A percentile compares a stretch with the other conserved stretches of the same genome.
These are phyloP conservation scores for Melanotaenia maccullochi DNA, from an alignment of 2,797 vertebrate species.

Conservation along the genomic window DNA sequence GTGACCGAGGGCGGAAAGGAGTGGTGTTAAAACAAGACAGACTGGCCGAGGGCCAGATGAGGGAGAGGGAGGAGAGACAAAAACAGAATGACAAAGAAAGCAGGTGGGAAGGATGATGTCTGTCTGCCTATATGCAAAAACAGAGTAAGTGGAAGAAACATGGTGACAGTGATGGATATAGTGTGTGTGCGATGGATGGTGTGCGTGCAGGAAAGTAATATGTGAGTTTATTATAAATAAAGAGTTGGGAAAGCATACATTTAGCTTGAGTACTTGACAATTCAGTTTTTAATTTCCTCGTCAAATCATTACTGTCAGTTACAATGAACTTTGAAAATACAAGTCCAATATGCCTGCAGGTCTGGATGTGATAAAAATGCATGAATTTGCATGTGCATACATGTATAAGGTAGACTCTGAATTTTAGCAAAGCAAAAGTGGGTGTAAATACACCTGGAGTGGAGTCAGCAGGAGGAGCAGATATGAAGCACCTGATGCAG, in stretches of 20 bases:
- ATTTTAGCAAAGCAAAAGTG: conserved; percentile 47
- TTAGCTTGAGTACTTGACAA: conserved; percentile 17
- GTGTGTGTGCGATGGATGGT: background rate
- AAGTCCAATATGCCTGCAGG: background rate
- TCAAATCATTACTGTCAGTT: conserved; percentile 11
- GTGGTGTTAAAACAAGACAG: conserved; percentile 56
- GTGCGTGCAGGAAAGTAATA: conserved; percentile 6
- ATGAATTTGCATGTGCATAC: background rate
- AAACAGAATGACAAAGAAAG: conserved; percentile 38
- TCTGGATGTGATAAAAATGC: conserved; percentile 27
- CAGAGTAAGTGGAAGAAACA: conserved; percentile 18
- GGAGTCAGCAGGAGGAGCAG: conserved; percentile 47
- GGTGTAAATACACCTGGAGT: conserved; percentile 52
- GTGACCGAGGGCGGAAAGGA: conserved; percentile 32
- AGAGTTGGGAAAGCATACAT: background rate
- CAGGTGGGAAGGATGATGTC: conserved; percentile 47
- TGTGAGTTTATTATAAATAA: conserved; percentile 7
- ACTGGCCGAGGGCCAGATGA: conserved; percentile 44
- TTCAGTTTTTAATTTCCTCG: conserved; percentile 37
- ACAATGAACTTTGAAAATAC: background rate
- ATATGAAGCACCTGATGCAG: conserved; percentile 40
- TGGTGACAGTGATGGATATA: conserved; percentile 13
- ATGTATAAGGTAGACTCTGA: conserved; percentile 23
- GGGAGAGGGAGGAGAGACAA: conserved; percentile 24
- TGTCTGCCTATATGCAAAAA: conserved; percentile 40